Evolutionary conservation across 2,888 invertebrate genomes (phyloP), one percentile per base, ranked within the genome.

Genomic region (Thumatha senex): DNA sequence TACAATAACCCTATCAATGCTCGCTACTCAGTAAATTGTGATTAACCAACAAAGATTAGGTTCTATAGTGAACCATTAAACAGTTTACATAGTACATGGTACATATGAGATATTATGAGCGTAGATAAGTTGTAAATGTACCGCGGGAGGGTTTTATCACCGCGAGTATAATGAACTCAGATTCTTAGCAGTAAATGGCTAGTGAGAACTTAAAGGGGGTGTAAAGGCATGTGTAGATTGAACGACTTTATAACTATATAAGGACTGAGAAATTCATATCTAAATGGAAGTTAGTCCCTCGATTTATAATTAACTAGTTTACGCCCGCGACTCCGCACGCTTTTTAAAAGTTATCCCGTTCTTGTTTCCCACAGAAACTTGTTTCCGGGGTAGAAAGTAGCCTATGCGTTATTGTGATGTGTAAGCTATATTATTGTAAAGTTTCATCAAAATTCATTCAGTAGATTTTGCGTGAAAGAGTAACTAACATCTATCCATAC

Each of bases 111-210:
- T 36, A 46, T 38, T 24, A 40, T 31, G n/a, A 35, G 14, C 40
- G 45, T 12, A 11, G 24, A 31, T 12, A 8, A 18, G 34, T 11
- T 13, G 40, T 50, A 46, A 50, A 50, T 36, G 40, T 40, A 24
- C 40, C 40, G 40, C 35, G 44, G n/a, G 33, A 29, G 5, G 36
- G n/a, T 30, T 46, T 46, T 51, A 51, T 51, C 46, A 35, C 38
- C 14, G n/a, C 29, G 18, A 29, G 45, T 51, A 51, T 46, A 41
- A 51, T 41, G 38, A 46, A 51, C 40, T 36, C 7, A 9, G 35
- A 48, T 48, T 44, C 49, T 45, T 40, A 50, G 45, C 34, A 24
- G 40, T 40, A 40, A 49, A 40, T 13, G 24, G 11, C 38, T 49
- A 34, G 33, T 15, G 5, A 24, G 24, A n/a, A 11, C 15, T 36